A percentile compares a stretch with the other conserved stretches of the same genome.
Evolutionary conservation across 2,888 invertebrate species (phyloP).

Genomic region (Glaucopsyche alexis): DNA sequence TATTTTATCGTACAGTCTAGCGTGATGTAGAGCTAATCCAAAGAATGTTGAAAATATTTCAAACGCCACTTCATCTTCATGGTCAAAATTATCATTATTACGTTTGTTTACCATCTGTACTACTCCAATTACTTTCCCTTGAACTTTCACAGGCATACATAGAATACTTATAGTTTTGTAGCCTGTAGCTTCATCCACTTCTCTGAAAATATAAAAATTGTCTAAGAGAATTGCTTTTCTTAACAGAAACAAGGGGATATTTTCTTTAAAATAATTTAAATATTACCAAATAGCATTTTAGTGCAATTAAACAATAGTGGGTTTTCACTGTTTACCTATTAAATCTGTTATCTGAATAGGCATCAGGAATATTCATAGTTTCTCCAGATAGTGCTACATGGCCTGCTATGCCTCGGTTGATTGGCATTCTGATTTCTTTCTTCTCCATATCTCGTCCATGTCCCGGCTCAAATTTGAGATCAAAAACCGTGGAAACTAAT

Average conservation of each 20-base stretch:
- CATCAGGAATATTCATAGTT: conserved; percentile 89
- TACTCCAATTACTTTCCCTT: conserved; percentile 89
- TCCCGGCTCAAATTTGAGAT: conserved; percentile 70
- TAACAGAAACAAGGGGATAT: no score
- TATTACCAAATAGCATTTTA: no score
- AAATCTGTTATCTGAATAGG: conserved; percentile 88
- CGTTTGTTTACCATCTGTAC: conserved; percentile 92
- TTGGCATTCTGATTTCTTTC: conserved; percentile 84
- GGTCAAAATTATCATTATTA: conserved; percentile 74
- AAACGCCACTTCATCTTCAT: conserved; percentile 89
- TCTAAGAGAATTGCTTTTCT: no score
- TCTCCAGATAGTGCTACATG: conserved; percentile 90
- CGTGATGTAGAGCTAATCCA: conserved; percentile 91
- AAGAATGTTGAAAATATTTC: conserved; percentile 92
- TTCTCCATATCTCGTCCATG: conserved; percentile 55
- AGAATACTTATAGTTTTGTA: conserved; percentile 87
- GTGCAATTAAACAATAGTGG: neutral
- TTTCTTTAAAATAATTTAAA: no score
- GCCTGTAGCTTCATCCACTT: conserved; percentile 84
- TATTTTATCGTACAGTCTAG: conserved; percentile 91
- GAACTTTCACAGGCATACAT: conserved; percentile 92
- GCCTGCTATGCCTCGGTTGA: conserved; percentile 90
- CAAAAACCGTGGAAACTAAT: conserved; percentile 91
- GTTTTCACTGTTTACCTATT: conserved; percentile 68
- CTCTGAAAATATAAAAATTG: conserved; percentile 55